Conservation (phyloP, 2,113 vertebrate genomes). For the Ceyx melanurus region DNA sequence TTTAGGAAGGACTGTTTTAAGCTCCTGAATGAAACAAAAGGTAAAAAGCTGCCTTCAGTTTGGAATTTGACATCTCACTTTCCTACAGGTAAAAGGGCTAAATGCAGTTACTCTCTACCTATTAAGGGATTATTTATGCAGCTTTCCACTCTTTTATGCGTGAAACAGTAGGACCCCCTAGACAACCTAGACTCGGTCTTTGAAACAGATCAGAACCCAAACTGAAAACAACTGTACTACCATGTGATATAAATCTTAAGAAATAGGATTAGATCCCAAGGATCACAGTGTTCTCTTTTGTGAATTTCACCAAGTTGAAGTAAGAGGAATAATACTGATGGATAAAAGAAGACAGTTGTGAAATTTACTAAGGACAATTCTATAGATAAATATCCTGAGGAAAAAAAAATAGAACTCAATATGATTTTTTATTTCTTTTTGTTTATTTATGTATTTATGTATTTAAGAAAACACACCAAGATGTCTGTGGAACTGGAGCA, state of each 20-base stretch:
- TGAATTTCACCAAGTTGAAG: background rate
- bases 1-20: background rate
- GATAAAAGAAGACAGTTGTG: background rate
- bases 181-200: background rate
- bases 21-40: background rate
- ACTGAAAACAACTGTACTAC: background rate
- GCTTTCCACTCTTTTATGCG: background rate
- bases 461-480: background rate
- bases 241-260: background rate
- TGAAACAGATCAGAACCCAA: background rate
- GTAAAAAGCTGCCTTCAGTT: background rate
- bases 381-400: background rate
- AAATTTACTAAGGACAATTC: background rate
- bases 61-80: background rate
- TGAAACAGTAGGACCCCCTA: background rate
- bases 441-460: background rate
- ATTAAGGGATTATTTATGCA: background rate
- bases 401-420: background rate
- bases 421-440: fast-evolving
- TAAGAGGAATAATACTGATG: background rate
- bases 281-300: background rate
- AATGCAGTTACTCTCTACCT: background rate
- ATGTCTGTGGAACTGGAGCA: background rate
- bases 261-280: background rate
- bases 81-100: background rate